These are phyloP conservation scores for Procambarus virginalis DNA, from an alignment of 1,140 invertebrate species.

Conservation along the genomic window DNA sequence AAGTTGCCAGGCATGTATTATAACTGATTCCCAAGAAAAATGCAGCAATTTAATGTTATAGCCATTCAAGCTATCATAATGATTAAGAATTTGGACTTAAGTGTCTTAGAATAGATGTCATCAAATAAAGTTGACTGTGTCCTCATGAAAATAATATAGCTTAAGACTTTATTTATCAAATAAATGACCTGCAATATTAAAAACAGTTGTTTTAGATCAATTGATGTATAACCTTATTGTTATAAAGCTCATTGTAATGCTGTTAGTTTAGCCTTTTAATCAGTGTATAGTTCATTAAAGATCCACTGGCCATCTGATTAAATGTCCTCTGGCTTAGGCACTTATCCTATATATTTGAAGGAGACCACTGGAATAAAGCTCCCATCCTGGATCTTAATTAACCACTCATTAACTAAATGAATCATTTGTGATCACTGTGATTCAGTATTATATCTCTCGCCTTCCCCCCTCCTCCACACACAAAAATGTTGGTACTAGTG, in stretches of 20 bases:
- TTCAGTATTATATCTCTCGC: too few relatives aligned
- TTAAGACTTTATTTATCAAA: conserved; percentile 61
- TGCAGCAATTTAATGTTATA: neutral
- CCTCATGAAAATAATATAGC: conserved; percentile 44
- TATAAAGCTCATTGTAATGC: too few relatives aligned
- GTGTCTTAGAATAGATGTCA: conserved; percentile 42
- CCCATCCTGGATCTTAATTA: neutral
- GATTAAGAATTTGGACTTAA: conserved; percentile 43
- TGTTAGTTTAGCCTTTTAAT: too few relatives aligned
- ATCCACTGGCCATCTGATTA: neutral
- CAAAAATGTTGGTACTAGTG: too few relatives aligned
- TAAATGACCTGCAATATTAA: conserved; percentile 58
- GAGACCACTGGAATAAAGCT: neutral
- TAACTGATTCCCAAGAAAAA: neutral
- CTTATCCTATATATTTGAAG: neutral
- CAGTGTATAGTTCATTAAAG: too few relatives aligned
- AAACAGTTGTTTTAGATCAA: neutral
- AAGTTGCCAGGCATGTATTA: neutral
- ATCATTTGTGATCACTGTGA: too few relatives aligned
- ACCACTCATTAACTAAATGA: too few relatives aligned
- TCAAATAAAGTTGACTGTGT: conserved; percentile 50
- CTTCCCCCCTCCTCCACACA: too few relatives aligned
- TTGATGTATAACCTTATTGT: neutral
- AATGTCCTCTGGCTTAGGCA: neutral
- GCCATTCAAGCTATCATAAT: conserved; percentile 23